Conservation (phyloP, 2,888 invertebrate species). For the Eilema depressum region DNA sequence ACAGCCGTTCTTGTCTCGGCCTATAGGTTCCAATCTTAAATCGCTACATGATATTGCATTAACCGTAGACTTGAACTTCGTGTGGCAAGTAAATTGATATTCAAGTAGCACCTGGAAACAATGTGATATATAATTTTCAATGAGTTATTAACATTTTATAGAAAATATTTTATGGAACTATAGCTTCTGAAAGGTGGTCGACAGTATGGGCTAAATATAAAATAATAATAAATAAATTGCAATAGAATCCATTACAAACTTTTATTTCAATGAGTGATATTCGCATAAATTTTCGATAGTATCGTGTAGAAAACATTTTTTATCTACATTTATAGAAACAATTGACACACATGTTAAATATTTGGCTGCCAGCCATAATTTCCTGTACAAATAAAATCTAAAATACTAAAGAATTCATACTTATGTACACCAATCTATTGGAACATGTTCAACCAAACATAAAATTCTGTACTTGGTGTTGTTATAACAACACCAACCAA, state of each 20-base stretch:
- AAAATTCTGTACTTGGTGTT: neutral
- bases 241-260: neutral
- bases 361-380: conserved; percentile 44
- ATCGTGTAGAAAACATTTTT: neutral
- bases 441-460: neutral
- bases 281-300: too few species aligned
- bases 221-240: neutral
- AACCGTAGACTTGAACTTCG: conserved; percentile 96
- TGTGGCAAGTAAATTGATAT: conserved; percentile 97
- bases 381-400: conserved; percentile 33
- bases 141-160: neutral
- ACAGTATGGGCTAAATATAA: too few species aligned
- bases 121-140: conserved; percentile 12
- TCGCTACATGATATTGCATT: conserved; percentile 93
- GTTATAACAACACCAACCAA: conserved; percentile 24
- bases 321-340: conserved; percentile 26
- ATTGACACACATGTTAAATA: conserved; percentile 39
- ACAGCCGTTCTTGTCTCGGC: conserved; percentile 95
- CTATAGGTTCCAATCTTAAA: conserved; percentile 95
- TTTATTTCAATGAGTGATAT: too few species aligned
- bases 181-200: neutral
- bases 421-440: neutral
- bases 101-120: conserved; percentile 93
- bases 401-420: conserved; percentile 15
- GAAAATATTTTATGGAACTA: too few species aligned